Percentiles rank a stretch among this genome's conserved stretches.
These are phyloP conservation scores for Toxotes jaculatrix DNA, from an alignment of 2,113 vertebrate species.

Conservation along the genomic window DNA sequence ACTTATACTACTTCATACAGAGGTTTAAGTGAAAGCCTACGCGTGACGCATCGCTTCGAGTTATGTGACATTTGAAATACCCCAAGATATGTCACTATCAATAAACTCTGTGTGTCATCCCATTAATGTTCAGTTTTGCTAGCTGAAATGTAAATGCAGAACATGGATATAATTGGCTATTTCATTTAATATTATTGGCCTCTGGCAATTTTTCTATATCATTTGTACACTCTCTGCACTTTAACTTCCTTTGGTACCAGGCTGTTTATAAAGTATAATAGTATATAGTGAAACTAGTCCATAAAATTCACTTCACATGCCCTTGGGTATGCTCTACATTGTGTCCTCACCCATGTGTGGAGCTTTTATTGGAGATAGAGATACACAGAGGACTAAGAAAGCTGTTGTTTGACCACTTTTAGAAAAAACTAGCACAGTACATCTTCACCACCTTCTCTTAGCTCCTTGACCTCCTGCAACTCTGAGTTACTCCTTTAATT, in stretches of 20 bases:
- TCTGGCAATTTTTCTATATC: background rate
- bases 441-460: background rate
- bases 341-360: constrained; percentile 22
- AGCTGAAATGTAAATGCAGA: constrained; percentile 38
- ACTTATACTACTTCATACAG: constrained; percentile 17
- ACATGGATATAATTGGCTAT: background rate
- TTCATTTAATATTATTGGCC: constrained; percentile 8
- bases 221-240: background rate
- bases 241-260: background rate
- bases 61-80: constrained; percentile 62
- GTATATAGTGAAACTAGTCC: constrained; percentile 34
- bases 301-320: constrained; percentile 30
- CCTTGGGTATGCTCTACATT: constrained; percentile 49
- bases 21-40: constrained; percentile 26
- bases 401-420: constrained; percentile 22
- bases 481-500: background rate
- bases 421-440: constrained; percentile 3
- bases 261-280: constrained; percentile 28
- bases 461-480: background rate
- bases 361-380: constrained; percentile 40
- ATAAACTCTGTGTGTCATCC: constrained; percentile 52
- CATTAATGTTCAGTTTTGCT: background rate
- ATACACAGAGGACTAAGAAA: constrained; percentile 12
- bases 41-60: constrained; percentile 44
- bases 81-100: constrained; percentile 50